Percentiles rank a stretch among this genome's conserved stretches.
phyloP scores from a whole-genome alignment of 2,888 invertebrate species.

The Abscondita cerata region DNA sequence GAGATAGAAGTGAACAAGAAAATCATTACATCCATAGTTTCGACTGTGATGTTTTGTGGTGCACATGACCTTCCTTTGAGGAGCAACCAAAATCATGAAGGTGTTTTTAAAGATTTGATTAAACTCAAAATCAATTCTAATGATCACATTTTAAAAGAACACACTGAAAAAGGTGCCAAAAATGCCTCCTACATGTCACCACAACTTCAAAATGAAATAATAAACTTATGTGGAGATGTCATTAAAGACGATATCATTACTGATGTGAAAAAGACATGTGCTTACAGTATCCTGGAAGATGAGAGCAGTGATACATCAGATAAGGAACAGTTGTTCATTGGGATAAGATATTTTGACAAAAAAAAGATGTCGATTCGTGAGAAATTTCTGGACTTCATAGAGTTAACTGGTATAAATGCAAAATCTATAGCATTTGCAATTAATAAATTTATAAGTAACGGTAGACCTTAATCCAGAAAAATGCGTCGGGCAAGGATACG shows the following conservation, averaged over 20 bases:
- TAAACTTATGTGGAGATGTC: too few relatives aligned
- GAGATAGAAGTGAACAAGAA: background rate
- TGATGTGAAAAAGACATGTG: too few relatives aligned
- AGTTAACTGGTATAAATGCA: background rate
- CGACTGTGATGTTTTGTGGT: constrained; percentile 2
- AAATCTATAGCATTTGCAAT: constrained; percentile 5
- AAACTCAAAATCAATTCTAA: too few relatives aligned
- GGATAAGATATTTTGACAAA: constrained; percentile 1
- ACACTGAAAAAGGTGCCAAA: too few relatives aligned
- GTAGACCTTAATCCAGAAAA: constrained; percentile 19
- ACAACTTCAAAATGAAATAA: too few relatives aligned
- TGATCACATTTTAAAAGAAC: too few relatives aligned
- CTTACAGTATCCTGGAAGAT: too few relatives aligned
- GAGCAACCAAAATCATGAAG: background rate
- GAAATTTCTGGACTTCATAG: background rate
- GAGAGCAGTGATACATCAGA: too few relatives aligned
- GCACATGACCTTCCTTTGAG: background rate
- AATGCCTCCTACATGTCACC: too few relatives aligned
- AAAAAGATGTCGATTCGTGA: background rate
- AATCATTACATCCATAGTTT: background rate
- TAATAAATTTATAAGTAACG: background rate
- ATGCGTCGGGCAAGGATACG: constrained; percentile 44
- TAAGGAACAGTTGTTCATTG: background rate
- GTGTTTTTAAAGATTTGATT: background rate
- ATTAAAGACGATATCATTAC: too few relatives aligned